Evolutionary conservation across 1,140 invertebrate species (phyloP).

Genomic region (Colletes gigas): DNA sequence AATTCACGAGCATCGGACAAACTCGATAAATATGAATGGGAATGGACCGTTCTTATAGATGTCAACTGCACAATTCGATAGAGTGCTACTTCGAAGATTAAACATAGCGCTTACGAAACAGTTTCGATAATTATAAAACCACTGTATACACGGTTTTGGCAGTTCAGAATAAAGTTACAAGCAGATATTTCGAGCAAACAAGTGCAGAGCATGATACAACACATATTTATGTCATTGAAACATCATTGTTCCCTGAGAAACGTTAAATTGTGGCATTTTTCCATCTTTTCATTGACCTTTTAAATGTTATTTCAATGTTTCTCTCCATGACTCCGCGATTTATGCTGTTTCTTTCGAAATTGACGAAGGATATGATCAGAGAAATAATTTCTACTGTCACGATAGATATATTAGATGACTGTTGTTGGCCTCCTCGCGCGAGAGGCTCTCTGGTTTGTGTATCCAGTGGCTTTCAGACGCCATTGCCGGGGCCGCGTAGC

Average conservation of each 20-base stretch:
- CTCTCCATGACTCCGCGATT: background rate
- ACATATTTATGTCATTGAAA: too few species aligned
- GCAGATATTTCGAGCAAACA: background rate
- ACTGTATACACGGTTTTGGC: background rate
- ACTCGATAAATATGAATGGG: conserved; percentile 12
- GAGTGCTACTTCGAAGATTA: background rate
- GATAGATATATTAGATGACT: conserved; percentile 36
- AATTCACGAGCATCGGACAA: background rate
- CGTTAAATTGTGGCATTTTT: too few species aligned
- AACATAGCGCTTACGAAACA: background rate
- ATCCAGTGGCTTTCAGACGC: conserved; percentile 54
- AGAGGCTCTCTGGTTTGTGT: conserved; percentile 33
- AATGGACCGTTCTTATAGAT: conserved; percentile 7
- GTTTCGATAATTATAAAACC: background rate
- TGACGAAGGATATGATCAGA: conserved; percentile 21
- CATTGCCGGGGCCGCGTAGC: conserved; percentile 60
- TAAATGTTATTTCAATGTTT: too few species aligned
- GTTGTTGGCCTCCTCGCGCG: conserved; percentile 16
- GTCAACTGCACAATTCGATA: background rate
- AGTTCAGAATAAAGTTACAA: background rate
- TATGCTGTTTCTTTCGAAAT: background rate
- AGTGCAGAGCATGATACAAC: too few species aligned
- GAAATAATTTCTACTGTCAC: conserved; percentile 34
- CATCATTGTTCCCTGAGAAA: too few species aligned
- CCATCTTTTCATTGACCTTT: too few species aligned